Conservation (phyloP, 2,888 invertebrate species). For the Leptinotarsa peninsularis region DNA sequence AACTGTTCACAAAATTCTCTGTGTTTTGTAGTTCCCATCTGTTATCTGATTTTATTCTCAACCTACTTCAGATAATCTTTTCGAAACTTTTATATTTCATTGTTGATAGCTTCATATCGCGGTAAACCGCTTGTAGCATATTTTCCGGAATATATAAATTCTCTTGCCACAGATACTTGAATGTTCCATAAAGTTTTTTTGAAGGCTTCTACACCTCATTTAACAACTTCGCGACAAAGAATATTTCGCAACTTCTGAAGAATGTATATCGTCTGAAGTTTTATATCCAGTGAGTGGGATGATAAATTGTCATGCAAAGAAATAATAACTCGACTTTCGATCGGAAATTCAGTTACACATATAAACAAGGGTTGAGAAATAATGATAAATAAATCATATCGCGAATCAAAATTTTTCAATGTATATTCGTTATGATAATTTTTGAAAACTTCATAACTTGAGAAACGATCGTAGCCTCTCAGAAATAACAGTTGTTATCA, state of each 20-base stretch:
- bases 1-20: too few relatives aligned
- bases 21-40: too few relatives aligned
- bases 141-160: conserved; percentile 4
- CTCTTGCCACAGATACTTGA: conserved; percentile 23
- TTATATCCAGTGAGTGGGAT: conserved; percentile 20
- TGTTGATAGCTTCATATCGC: background rate
- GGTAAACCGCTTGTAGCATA: conserved; percentile 1
- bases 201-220: conserved; percentile 34
- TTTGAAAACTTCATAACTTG: too few relatives aligned
- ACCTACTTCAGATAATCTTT: background rate
- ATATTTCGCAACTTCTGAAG: conserved; percentile 29
- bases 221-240: conserved; percentile 34
- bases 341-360: background rate
- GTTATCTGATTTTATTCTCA: background rate
- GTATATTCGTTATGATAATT: background rate
- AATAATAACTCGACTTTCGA: conserved; percentile 2
- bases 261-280: conserved; percentile 33
- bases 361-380: background rate
- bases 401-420: background rate
- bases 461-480: too few relatives aligned
- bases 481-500: too few relatives aligned
- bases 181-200: conserved; percentile 24
- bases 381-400: background rate
- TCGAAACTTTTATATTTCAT: background rate
- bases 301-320: conserved; percentile 16